Evolutionary conservation across 2,113 vertebrate species (phyloP), one percentile per base, ranked within the genome.

Genomic region (Ophiodon elongatus): DNA sequence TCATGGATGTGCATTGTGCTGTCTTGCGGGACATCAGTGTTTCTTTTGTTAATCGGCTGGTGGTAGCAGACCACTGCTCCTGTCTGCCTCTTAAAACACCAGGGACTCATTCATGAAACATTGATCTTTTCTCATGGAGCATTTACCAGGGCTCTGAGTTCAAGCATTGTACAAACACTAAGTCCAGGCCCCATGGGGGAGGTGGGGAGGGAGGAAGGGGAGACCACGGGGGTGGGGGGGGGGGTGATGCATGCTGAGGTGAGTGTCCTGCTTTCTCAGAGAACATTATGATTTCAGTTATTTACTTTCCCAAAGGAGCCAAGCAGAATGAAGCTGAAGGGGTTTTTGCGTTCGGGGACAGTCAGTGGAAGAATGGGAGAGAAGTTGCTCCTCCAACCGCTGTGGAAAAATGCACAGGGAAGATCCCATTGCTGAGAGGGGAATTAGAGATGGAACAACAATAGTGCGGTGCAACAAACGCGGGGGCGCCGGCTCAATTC

Each of bases 401-500:
- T 80, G 43, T 29, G 57, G 50, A 35, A 50, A 83, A 84, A 85
- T 73, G 74, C 33, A 1, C 52, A 80, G 70, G 70, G 67, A 85
- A 86, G 80, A 85, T 62, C 80, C 77, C 64, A 83, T 90, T 87
- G 85, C 88, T 78, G 73, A 59, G 83, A 29, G 23, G 31, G 72
- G 66, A 91, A 89, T 91, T 82, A 90, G 79, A 85, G 79, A 85
- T 73, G 80, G 80, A 84, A 62, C 83, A 82, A 93, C 86, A 92
- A 92, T 83, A 33, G 79, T 1, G 37, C 70, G 35, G 76, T 80
- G 56, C 69, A 80, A 87, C 87, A 89, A 82, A 89, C 2, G n/a
- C 31, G 4, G 8, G 31, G 50, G 65, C 13, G 57, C 19, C 81
- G 85, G 70, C 70, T 54, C 74, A 47, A 87, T 85, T 71, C 52